Conservation (phyloP, 2,888 invertebrate genomes). For the Drosophila pegasa region DNA sequence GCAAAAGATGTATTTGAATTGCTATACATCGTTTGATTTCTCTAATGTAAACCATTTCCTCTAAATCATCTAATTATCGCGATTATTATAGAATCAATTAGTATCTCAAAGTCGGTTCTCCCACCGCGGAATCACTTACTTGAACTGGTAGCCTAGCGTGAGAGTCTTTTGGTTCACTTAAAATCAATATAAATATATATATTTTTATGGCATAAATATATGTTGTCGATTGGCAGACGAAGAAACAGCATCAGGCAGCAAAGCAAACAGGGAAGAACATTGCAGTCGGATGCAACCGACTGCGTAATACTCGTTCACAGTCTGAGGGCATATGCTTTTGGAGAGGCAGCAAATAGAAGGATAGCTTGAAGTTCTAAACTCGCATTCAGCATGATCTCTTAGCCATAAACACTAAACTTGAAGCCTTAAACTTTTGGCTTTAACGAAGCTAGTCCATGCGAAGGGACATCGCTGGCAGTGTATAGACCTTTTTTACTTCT, state of each 20-base stretch:
- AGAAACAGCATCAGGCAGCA: slow-evolving; percentile 9
- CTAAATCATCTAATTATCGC: no score
- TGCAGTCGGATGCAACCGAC: neutral
- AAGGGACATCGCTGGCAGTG: neutral
- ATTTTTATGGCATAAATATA: slow-evolving; percentile 4
- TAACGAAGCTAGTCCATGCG: neutral
- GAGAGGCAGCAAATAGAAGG: no score
- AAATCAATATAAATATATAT: slow-evolving; percentile 12
- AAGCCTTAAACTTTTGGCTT: no score
- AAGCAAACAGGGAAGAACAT: neutral
- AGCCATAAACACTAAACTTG: no score
- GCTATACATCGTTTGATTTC: no score
- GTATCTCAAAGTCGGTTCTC: neutral
- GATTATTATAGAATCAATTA: neutral
- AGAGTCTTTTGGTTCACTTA: slow-evolving; percentile 8
- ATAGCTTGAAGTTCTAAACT: no score
- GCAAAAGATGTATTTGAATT: no score
- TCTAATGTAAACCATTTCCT: no score
- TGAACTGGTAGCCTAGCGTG: neutral
- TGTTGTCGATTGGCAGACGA: slow-evolving; percentile 10
- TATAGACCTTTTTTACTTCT: neutral
- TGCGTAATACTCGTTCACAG: neutral
- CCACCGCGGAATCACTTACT: neutral
- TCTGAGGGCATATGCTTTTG: no score
- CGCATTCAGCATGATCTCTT: no score